phyloP scores from a whole-genome alignment of 2,113 vertebrate genomes.

The Pseudolaguvia tuberculata region DNA sequence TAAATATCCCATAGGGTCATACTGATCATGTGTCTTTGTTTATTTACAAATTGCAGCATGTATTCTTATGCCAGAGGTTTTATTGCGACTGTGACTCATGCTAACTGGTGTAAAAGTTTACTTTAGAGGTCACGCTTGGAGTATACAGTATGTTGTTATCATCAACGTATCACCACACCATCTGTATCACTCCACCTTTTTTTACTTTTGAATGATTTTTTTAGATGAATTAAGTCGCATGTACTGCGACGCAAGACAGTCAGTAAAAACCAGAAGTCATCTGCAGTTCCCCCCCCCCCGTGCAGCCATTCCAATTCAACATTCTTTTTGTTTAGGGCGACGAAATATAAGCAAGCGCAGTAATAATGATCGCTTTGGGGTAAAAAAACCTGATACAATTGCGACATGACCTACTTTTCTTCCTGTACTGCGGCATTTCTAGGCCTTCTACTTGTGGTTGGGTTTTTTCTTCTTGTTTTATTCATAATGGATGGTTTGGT shows the following conservation, averaged over 20 bases:
- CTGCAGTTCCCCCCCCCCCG: neutral
- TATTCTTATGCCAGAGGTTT: constrained; percentile 35
- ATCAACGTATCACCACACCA: no score
- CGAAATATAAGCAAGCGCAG: neutral
- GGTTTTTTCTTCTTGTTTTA: neutral
- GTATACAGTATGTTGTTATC: no score
- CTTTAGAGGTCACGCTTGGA: constrained; percentile 40
- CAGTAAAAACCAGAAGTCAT: neutral
- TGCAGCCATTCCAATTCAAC: neutral
- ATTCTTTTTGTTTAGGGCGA: neutral
- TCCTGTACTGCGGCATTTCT: neutral
- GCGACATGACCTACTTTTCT: no score
- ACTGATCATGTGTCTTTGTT: constrained; percentile 41
- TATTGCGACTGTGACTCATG: neutral
- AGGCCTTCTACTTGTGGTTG: neutral
- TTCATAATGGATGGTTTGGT: neutral
- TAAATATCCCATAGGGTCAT: constrained; percentile 21
- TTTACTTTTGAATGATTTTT: neutral
- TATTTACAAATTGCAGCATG: constrained; percentile 25
- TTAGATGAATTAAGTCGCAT: neutral
- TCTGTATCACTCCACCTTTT: no score
- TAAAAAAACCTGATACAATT: neutral
- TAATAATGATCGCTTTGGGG: neutral
- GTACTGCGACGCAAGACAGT: neutral
- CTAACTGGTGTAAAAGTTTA: constrained; percentile 29